These are phyloP conservation scores for Apis cerana DNA, from an alignment of 1,140 invertebrate species.

Conservation along the genomic window DNA sequence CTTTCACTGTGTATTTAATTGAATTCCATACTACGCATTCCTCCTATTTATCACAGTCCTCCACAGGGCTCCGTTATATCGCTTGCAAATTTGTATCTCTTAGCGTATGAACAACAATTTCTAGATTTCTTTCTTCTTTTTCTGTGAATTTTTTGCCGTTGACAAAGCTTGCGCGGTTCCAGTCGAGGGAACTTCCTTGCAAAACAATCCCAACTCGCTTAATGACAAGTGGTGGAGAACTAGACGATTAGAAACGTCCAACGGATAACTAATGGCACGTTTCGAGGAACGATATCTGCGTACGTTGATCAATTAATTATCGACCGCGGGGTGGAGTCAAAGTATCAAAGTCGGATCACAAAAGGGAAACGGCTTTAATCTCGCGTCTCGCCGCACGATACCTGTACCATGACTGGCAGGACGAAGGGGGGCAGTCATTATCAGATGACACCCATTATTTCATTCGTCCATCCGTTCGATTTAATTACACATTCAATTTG, in stretches of 20 bases:
- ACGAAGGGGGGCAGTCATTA: constrained; percentile 64
- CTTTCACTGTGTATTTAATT: constrained; percentile 26
- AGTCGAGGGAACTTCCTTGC: not conserved
- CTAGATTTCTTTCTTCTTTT: not conserved
- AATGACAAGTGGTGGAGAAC: constrained; percentile 27
- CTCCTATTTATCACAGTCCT: not conserved
- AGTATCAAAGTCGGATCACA: constrained; percentile 65
- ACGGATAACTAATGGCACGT: constrained; percentile 61
- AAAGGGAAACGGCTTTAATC: constrained; percentile 68
- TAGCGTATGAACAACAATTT: not conserved
- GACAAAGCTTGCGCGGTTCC: not conserved
- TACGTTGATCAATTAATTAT: constrained; percentile 75
- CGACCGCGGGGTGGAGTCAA: constrained; percentile 54
- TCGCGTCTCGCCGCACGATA: constrained; percentile 55
- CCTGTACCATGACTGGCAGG: constrained; percentile 67
- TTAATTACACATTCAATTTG: constrained; percentile 74
- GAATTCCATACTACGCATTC: constrained; percentile 18
- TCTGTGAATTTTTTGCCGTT: too few relatives aligned
- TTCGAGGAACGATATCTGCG: constrained; percentile 63
- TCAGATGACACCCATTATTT: constrained; percentile 73
- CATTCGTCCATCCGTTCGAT: constrained; percentile 64
- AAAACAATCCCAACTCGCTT: constrained; percentile 15
- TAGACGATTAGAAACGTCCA: constrained; percentile 27
- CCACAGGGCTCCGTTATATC: not conserved
- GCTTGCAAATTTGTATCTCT: constrained; percentile 1